Conservation (phyloP, 2,797 vertebrate genomes). For the Anguilla megastoma region DNA sequence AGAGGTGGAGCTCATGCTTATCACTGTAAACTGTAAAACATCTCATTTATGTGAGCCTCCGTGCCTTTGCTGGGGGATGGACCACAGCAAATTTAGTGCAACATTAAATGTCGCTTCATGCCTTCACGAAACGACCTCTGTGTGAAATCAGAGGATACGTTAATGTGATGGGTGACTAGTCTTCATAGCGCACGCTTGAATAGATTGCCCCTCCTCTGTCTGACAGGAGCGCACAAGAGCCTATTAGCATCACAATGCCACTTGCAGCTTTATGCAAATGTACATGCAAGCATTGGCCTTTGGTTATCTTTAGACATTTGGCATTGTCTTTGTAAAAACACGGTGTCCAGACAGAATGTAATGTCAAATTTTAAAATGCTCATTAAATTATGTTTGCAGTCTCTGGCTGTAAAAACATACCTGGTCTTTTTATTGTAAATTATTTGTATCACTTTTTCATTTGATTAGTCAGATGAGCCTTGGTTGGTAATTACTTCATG, state of each 20-base stretch:
- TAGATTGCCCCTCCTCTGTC: slow-evolving; percentile 55
- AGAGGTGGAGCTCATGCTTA: background rate
- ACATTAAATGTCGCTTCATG: slow-evolving; percentile 55
- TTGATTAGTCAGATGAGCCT: background rate
- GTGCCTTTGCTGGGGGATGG: background rate
- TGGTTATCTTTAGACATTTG: slow-evolving; percentile 9
- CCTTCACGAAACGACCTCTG: slow-evolving; percentile 65
- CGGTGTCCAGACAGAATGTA: background rate
- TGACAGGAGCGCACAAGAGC: slow-evolving; percentile 66
- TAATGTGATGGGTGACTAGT: slow-evolving; percentile 63
- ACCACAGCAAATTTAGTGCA: slow-evolving; percentile 49
- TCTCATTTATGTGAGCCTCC: background rate
- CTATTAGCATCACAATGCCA: slow-evolving; percentile 67
- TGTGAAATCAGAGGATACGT: slow-evolving; percentile 65
- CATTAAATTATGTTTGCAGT: slow-evolving; percentile 6
- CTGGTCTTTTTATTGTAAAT: background rate
- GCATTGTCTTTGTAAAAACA: slow-evolving; percentile 5
- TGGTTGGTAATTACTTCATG: background rate
- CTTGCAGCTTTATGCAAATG: slow-evolving; percentile 10
- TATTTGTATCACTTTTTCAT: background rate
- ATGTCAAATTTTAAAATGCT: background rate
- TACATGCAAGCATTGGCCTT: background rate
- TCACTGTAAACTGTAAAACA: background rate
- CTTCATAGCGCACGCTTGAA: slow-evolving; percentile 54
- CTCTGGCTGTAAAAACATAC: background rate